Percentiles rank a stretch among this genome's conserved stretches.
phyloP scores from a whole-genome alignment of 2,888 invertebrate species.

The Siphlonurus alternatus region DNA sequence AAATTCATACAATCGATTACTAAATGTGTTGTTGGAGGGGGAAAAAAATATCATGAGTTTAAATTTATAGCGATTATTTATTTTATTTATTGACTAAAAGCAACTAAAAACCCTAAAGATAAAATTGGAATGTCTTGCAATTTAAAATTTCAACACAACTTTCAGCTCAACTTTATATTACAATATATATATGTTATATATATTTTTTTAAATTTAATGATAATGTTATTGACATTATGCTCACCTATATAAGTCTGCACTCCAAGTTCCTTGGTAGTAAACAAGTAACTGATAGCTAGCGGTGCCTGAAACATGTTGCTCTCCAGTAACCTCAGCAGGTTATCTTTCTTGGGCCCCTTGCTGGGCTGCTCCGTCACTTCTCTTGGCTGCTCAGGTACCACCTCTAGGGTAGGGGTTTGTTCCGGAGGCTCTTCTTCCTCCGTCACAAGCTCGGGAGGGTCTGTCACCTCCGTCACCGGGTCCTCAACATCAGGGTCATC shows the following conservation, averaged over 20 bases:
- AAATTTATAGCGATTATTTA: too few relatives aligned
- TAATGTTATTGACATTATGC: conserved; percentile 14
- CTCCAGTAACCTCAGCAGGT: conserved; percentile 69
- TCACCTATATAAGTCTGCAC: conserved; percentile 89
- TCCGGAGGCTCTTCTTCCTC: neutral
- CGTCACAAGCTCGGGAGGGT: neutral
- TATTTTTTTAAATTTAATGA: neutral
- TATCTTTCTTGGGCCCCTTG: conserved; percentile 10
- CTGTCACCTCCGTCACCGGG: too few relatives aligned
- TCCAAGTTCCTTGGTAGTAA: conserved; percentile 95
- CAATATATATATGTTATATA: too few relatives aligned
- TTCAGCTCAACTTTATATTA: too few relatives aligned
- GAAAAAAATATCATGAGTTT: too few relatives aligned
- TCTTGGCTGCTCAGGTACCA: too few relatives aligned
- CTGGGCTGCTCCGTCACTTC: conserved; percentile 9
- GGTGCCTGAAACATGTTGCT: conserved; percentile 96
- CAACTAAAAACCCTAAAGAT: too few relatives aligned
- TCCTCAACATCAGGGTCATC: neutral
- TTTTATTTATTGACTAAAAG: too few relatives aligned
- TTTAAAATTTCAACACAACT: too few relatives aligned
- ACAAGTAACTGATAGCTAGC: conserved; percentile 95
- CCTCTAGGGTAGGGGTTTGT: neutral
- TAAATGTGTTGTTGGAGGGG: too few relatives aligned
- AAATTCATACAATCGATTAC: too few relatives aligned
- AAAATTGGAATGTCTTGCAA: too few relatives aligned